Conservation (phyloP, 2,797 vertebrate species). For the Channallabes apus region DNA sequence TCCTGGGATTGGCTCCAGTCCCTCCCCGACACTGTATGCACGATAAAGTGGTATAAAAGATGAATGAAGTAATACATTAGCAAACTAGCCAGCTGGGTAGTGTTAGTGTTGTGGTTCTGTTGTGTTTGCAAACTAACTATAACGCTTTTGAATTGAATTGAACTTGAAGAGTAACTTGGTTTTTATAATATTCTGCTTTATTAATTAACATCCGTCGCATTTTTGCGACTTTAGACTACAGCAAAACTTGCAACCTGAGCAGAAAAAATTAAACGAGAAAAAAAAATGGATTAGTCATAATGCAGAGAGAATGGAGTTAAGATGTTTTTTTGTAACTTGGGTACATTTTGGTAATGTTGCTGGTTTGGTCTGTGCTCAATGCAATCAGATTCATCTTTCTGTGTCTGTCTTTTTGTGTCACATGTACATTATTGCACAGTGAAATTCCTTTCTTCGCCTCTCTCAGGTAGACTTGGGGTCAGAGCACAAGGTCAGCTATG, state of each 20-base stretch:
- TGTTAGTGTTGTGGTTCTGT: neutral
- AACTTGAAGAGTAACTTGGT: neutral
- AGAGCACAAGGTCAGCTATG: too few relatives aligned
- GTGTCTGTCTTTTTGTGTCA: neutral
- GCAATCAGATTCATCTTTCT: neutral
- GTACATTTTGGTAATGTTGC: neutral
- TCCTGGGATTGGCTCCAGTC: too few relatives aligned
- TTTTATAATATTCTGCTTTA: neutral
- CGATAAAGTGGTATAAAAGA: too few relatives aligned
- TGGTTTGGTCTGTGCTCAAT: neutral
- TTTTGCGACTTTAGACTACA: neutral
- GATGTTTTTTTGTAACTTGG: too few relatives aligned
- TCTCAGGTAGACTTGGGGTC: too few relatives aligned
- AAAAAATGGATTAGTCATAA: neutral
- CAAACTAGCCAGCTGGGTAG: neutral
- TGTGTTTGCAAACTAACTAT: too few relatives aligned
- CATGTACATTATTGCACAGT: too few relatives aligned
- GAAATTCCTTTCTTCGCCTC: too few relatives aligned
- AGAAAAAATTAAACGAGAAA: too few relatives aligned
- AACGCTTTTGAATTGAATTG: too few relatives aligned
- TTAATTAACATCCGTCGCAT: neutral
- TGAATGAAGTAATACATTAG: too few relatives aligned
- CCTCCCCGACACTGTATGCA: too few relatives aligned
- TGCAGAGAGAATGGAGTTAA: neutral
- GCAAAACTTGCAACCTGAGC: neutral